A percentile compares a stretch with the other conserved stretches of the same genome.
Evolutionary conservation across 2,797 vertebrate genomes (phyloP).

Genomic region (Triplophysa yarkandensis): DNA sequence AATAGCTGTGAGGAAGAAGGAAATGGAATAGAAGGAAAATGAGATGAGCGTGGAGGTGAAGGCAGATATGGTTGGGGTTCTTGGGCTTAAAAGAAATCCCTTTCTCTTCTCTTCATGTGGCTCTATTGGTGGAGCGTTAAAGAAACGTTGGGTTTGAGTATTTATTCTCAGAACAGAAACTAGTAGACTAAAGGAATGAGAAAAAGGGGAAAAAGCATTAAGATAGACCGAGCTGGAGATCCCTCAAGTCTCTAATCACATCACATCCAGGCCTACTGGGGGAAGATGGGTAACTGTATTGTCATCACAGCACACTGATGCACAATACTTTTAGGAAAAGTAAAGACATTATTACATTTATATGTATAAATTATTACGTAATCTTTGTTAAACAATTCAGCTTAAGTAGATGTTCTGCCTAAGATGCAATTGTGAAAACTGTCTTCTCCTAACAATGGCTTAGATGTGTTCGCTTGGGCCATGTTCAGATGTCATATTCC

Average conservation of each 20-base stretch:
- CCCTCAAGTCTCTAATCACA: slow-evolving; percentile 30
- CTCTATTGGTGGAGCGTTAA: no score
- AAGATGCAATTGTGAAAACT: background rate
- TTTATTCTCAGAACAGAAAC: slow-evolving; percentile 19
- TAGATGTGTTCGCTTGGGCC: slow-evolving; percentile 19
- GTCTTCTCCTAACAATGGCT: slow-evolving; percentile 13
- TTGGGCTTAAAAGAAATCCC: background rate
- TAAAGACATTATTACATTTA: background rate
- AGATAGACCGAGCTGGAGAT: slow-evolving; percentile 20
- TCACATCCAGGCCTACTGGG: slow-evolving; percentile 11
- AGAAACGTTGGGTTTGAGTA: background rate
- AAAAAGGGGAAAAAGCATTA: background rate
- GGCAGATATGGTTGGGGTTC: background rate
- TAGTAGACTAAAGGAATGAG: slow-evolving; percentile 27
- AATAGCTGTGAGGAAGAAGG: background rate
- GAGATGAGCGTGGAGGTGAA: background rate
- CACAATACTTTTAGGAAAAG: background rate
- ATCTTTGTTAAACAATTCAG: slow-evolving; percentile 6
- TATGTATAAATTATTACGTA: background rate
- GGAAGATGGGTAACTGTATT: slow-evolving; percentile 28
- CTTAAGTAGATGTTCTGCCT: background rate
- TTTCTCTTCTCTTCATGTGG: no score
- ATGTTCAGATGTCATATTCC: slow-evolving; percentile 33
- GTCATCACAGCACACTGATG: slow-evolving; percentile 6
- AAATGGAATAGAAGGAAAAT: background rate